Evolutionary conservation across 2,888 invertebrate genomes (phyloP).

Genomic region (Choreutis nemorana): DNA sequence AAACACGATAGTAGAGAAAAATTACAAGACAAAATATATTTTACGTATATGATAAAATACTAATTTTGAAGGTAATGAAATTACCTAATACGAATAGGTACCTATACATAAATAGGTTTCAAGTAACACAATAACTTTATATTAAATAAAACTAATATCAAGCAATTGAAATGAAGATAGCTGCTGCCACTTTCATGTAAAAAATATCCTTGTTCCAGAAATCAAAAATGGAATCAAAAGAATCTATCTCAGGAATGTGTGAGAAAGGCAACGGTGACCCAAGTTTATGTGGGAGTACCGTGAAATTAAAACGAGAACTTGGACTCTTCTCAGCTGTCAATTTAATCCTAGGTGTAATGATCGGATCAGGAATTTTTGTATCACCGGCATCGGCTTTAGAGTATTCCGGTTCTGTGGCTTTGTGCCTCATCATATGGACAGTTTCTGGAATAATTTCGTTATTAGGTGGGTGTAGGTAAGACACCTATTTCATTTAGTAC

Average conservation of each 20-base stretch:
- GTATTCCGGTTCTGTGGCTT: slow-evolving; percentile 80
- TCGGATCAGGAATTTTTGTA: slow-evolving; percentile 89
- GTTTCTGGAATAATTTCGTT: slow-evolving; percentile 81
- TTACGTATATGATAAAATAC: too few species aligned
- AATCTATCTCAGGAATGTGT: too few species aligned
- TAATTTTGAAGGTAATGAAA: too few species aligned
- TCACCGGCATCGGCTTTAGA: slow-evolving; percentile 80
- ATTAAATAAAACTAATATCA: too few species aligned
- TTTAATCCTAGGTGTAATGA: slow-evolving; percentile 88
- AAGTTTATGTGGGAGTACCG: slow-evolving; percentile 33
- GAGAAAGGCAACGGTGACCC: slow-evolving; percentile 23
- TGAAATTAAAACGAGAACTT: slow-evolving; percentile 76
- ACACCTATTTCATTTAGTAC: slow-evolving; percentile 15
- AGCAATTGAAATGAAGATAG: too few species aligned
- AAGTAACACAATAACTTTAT: too few species aligned
- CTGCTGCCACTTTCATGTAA: too few species aligned
- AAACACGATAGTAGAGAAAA: too few species aligned
- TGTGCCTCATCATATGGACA: slow-evolving; percentile 81
- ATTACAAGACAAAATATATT: too few species aligned
- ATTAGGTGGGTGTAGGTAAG: slow-evolving; percentile 71
- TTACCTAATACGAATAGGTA: too few species aligned
- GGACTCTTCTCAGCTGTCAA: slow-evolving; percentile 84
- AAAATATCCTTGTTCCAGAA: too few species aligned
- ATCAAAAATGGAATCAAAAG: not conserved
- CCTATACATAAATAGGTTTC: too few species aligned